These are phyloP conservation scores for Onchidella celtica DNA, from an alignment of 2,888 invertebrate genomes.

Conservation along the genomic window DNA sequence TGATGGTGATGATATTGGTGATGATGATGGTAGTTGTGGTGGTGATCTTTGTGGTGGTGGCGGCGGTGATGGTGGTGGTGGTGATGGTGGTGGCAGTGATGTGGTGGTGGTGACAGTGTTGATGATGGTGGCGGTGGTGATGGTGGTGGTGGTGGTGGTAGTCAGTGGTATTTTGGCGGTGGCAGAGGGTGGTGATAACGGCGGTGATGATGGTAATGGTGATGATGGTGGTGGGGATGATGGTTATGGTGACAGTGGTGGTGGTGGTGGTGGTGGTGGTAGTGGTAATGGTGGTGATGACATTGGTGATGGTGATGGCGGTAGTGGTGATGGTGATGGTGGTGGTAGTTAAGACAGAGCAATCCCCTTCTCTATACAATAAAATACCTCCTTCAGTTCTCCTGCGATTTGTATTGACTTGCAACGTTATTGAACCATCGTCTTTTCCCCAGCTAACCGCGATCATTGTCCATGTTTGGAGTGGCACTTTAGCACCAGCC, in stretches of 20 bases:
- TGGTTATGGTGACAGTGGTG: no score
- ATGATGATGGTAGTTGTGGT: no score
- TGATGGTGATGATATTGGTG: no score
- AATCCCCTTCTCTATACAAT: no score
- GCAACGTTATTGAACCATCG: not conserved
- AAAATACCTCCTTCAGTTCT: not conserved
- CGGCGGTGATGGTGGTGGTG: not conserved
- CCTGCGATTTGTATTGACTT: not conserved
- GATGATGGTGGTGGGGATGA: no score
- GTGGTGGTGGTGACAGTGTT: no score
- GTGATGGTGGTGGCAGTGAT: not conserved
- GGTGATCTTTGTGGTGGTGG: conserved; percentile 1
- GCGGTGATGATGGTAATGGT: no score
- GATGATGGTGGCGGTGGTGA: not conserved
- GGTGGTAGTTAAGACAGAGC: conserved; percentile 10
- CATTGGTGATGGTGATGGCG: no score
- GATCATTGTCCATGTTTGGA: not conserved
- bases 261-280: no score
- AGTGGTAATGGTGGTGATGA: no score
- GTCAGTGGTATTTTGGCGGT: no score
- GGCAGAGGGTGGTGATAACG: no score
- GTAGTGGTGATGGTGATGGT: conserved; percentile 5
- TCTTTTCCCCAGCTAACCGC: not conserved
- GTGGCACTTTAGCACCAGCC: not conserved
- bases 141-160: conserved; percentile 14